Conservation (phyloP, 2,113 vertebrate genomes). For the Pyxicephalus adspersus region DNA sequence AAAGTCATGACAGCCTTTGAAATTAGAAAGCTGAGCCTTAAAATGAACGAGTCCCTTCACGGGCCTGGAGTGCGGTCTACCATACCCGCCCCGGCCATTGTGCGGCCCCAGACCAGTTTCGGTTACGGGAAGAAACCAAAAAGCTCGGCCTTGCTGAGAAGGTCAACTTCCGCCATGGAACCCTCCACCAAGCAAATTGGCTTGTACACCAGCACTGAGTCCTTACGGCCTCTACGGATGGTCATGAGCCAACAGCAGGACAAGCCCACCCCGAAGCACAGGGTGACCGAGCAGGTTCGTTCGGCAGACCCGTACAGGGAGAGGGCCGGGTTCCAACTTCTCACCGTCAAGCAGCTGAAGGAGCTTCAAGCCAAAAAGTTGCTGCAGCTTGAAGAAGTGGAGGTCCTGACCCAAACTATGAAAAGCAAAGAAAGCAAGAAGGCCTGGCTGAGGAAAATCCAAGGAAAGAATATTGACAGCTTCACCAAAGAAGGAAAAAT, state of each 20-base stretch:
- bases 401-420: constrained; percentile 13
- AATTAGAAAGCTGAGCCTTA: constrained; percentile 64
- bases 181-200: background rate
- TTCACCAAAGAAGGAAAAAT: constrained; percentile 67
- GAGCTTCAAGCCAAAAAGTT: constrained; percentile 43
- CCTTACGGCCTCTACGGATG: constrained; percentile 41
- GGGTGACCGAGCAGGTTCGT: rapidly evolving
- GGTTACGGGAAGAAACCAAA: background rate
- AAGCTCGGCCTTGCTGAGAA: rapidly evolving
- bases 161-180: background rate
- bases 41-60: constrained; percentile 62
- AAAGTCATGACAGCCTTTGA: constrained; percentile 63
- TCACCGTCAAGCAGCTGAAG: constrained; percentile 69
- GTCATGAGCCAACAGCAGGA: background rate
- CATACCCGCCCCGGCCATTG: constrained; percentile 60
- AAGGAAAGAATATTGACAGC: constrained; percentile 64
- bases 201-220: constrained; percentile 54
- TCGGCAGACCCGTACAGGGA: constrained; percentile 59
- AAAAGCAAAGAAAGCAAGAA: constrained; percentile 61
- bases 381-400: constrained; percentile 54
- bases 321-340: constrained; percentile 64
- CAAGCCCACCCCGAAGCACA: background rate
- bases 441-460: constrained; percentile 67
- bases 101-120: constrained; percentile 55
- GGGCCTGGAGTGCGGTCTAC: constrained; percentile 62